Evolutionary conservation across 2,888 invertebrate genomes (phyloP).

Genomic region (Athrips mouffetella): DNA sequence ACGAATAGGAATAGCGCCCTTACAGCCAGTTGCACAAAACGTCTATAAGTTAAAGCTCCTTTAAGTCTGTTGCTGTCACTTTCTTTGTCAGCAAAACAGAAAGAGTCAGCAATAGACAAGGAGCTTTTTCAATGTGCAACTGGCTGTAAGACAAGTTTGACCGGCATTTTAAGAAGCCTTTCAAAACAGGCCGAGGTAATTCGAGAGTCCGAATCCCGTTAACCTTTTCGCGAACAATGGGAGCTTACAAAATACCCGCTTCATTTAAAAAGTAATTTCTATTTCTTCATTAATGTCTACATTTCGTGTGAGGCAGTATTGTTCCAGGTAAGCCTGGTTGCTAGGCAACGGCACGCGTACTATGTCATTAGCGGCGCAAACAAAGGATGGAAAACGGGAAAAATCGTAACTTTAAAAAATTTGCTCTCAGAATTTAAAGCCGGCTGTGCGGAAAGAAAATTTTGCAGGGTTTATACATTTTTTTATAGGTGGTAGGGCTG

Average conservation of each 20-base stretch:
- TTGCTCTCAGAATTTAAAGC: no score
- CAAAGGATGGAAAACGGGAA: conserved; percentile 25
- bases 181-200: background rate
- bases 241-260: background rate
- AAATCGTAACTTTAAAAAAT: background rate
- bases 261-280: conserved; percentile 14
- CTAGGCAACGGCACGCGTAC: conserved; percentile 28
- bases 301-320: conserved; percentile 16
- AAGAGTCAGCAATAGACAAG: no score
- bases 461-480: no score
- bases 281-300: conserved; percentile 19
- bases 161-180: background rate
- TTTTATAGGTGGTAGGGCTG: no score
- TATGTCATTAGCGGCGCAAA: conserved; percentile 39
- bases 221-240: background rate
- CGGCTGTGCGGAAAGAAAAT: no score
- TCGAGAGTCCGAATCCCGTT: background rate
- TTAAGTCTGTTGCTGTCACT: no score
- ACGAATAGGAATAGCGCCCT: no score
- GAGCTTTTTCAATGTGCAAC: no score
- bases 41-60: no score
- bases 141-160: background rate
- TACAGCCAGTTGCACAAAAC: no score
- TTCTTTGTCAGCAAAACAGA: no score
- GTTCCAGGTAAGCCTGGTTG: conserved; percentile 12